Percentiles rank a stretch among this genome's conserved stretches.
These are phyloP conservation scores for Bubo scandiacus DNA, from an alignment of 2,113 vertebrate genomes.

Conservation along the genomic window DNA sequence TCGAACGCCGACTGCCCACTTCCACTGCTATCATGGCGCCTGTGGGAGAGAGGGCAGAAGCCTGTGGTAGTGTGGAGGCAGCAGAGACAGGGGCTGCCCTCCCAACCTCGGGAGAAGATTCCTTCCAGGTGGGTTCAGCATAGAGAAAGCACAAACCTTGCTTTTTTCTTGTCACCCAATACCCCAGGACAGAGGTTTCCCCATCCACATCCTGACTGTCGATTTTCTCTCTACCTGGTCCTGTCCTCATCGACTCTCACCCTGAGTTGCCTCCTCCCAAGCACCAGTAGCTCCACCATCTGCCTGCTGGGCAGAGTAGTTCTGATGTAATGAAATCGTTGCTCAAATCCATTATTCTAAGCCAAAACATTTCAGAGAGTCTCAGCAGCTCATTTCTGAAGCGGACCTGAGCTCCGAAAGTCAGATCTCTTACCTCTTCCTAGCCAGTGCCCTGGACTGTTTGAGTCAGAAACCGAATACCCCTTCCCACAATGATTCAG, in stretches of 20 bases:
- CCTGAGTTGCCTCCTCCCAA: neutral
- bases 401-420: neutral
- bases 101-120: neutral
- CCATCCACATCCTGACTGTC: neutral
- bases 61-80: neutral
- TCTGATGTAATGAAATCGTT: neutral
- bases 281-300: neutral
- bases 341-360: neutral
- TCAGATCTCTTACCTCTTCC: neutral
- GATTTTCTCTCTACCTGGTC: neutral
- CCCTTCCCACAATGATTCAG: neutral
- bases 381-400: neutral
- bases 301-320: neutral
- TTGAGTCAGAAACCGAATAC: neutral
- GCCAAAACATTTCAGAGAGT: neutral
- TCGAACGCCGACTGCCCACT: conserved; percentile 88
- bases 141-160: neutral
- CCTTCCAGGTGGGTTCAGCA: neutral
- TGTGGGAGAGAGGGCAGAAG: conserved; percentile 26
- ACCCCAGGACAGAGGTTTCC: neutral
- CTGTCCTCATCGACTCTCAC: neutral
- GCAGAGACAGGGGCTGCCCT: neutral
- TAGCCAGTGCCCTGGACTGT: neutral
- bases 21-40: conserved; percentile 87
- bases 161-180: neutral